Evolutionary conservation across 2,113 vertebrate species (phyloP).

Genomic region (Heliornis fulica): DNA sequence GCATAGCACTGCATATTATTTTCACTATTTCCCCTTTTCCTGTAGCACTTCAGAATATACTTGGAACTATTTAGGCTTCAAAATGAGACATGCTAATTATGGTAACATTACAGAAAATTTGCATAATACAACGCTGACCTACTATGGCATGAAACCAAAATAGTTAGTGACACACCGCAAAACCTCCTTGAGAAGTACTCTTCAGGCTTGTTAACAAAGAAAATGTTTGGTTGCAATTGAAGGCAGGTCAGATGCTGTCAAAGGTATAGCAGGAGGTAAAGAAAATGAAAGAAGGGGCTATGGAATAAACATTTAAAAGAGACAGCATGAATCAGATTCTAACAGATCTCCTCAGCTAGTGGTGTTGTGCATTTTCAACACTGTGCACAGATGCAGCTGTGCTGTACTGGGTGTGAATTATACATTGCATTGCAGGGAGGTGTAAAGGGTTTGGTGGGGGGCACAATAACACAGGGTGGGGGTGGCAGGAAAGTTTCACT

Average conservation of each 20-base stretch:
- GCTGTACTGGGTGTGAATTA: background rate
- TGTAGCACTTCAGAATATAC: background rate
- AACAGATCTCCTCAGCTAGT: background rate
- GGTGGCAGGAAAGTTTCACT: no score
- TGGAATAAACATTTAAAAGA: conserved; percentile 23
- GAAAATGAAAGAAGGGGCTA: background rate
- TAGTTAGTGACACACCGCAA: background rate
- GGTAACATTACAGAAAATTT: conserved; percentile 30
- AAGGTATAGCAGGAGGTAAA: background rate
- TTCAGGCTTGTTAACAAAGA: background rate
- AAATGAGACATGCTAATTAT: conserved; percentile 31
- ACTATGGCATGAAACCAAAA: background rate
- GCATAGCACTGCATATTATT: background rate
- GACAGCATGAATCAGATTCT: background rate
- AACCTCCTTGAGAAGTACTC: background rate
- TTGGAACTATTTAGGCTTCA: background rate
- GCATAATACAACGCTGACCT: background rate
- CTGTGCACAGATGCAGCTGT: background rate
- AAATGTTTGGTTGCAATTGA: background rate
- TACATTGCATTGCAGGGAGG: background rate
- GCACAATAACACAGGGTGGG: no score
- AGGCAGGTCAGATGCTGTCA: background rate
- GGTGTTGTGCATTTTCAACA: background rate
- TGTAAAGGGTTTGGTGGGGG: no score
- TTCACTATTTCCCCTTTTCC: background rate